phyloP scores from a whole-genome alignment of 2,113 vertebrate genomes.

The Erpornis zantholeuca region DNA sequence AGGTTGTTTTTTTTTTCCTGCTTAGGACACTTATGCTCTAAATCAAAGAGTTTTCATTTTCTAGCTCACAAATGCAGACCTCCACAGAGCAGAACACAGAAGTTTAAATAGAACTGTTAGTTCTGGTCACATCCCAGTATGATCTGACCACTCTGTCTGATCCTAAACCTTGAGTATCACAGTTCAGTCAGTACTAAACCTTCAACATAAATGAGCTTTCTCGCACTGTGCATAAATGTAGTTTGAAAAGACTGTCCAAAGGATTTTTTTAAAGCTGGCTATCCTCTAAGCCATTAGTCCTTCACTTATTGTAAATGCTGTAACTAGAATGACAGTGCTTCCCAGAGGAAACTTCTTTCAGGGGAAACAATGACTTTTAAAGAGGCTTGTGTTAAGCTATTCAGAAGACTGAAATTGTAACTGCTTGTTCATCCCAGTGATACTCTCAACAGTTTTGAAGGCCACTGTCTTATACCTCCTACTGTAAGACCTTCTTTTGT shows the following conservation, averaged over 20 bases:
- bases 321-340: neutral
- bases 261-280: neutral
- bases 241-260: neutral
- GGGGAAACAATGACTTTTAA: neutral
- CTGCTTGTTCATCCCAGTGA: neutral
- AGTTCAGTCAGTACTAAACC: neutral
- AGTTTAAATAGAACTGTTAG: neutral
- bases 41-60: neutral
- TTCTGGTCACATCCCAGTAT: neutral
- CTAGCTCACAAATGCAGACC: neutral
- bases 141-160: neutral
- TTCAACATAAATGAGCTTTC: neutral
- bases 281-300: neutral
- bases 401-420: neutral
- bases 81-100: neutral
- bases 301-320: neutral
- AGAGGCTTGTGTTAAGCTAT: neutral
- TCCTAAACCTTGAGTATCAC: neutral
- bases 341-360: neutral
- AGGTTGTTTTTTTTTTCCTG: neutral
- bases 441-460: neutral
- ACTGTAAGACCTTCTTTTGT: neutral
- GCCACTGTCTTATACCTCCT: neutral
- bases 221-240: neutral
- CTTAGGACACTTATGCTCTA: neutral